Evolutionary conservation across 2,888 invertebrate species (phyloP), one percentile per base, ranked within the genome.

Genomic region (Cylloceria caligata): DNA sequence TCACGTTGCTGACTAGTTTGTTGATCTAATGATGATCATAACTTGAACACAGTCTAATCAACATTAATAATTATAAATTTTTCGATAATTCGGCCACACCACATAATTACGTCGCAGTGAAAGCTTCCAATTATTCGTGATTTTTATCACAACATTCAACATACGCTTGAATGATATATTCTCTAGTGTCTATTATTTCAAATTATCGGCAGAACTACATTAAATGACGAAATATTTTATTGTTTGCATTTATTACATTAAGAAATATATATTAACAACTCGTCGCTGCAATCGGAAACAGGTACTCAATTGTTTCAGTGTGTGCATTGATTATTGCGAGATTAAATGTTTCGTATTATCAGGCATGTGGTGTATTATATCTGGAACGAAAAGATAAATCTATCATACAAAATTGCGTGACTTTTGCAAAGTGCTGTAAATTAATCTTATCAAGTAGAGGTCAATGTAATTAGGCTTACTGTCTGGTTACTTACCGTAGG

Each of bases 241-340:
- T 2, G 5, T 34, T 34, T 30, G 57, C 57, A 57, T 30, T 7
- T 27, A 27, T 13, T 30, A 57, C n/a, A 57, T 57, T 34, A 30
- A 34, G 16, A 34, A 57, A 30, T 34, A 11, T 34, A 34, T 21
- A 57, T 34, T 34, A 34, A 34, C 34, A 68, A 68, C 21, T 36
- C 27, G n/a, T 21, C 11, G 21, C 34, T 34, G n/a, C 9, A 21
- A 55, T 69, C 24, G 39, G 49, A 49, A 21, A 13, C 19, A 39
- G 39, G 24, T 69, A 21, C 21, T 49, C 49, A 68, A 68, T 52
- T 52, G n/a, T 5, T 34, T 60, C 1, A 36, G n/a, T n/a, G 30
- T 5, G 16, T 34, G 3, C 16, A 16, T 16, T 7, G 7, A 27
- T 27, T 4, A 3, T 21, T n/a, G 45, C 24, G 27, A n/a, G 7